These are phyloP conservation scores for Sarcoramphus papa DNA, from an alignment of 2,797 vertebrate species.

Conservation along the genomic window DNA sequence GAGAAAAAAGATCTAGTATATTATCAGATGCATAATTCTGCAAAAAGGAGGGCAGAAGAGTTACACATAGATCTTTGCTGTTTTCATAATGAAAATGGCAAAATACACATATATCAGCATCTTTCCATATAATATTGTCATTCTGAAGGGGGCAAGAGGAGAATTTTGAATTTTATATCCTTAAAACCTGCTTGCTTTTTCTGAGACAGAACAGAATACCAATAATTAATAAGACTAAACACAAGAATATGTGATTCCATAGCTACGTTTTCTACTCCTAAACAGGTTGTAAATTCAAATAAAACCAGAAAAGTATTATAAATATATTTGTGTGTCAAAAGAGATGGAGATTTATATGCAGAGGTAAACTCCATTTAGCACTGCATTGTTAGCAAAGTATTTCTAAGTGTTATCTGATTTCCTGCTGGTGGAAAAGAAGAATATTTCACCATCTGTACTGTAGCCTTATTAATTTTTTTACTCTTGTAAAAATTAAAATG, in stretches of 20 bases:
- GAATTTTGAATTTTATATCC: neutral
- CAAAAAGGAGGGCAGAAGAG: neutral
- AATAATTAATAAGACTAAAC: neutral
- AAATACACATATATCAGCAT: neutral
- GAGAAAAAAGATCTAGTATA: neutral
- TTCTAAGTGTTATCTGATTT: neutral
- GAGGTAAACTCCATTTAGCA: neutral
- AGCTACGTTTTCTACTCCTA: neutral
- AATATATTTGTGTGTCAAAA: neutral
- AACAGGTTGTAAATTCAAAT: neutral
- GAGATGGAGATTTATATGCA: neutral
- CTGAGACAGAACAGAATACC: neutral
- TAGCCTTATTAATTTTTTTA: neutral
- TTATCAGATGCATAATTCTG: neutral
- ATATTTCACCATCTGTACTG: neutral
- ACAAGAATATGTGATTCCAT: neutral
- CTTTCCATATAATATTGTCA: neutral
- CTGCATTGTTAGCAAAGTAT: neutral
- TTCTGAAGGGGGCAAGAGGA: neutral
- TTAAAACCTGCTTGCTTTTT: neutral
- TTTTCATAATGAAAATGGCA: neutral
- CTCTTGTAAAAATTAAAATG: neutral
- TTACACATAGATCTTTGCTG: neutral
- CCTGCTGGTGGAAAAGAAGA: neutral
- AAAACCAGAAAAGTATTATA: neutral